These are phyloP conservation scores for Heliornis fulica DNA, from an alignment of 2,113 vertebrate species.

Conservation along the genomic window DNA sequence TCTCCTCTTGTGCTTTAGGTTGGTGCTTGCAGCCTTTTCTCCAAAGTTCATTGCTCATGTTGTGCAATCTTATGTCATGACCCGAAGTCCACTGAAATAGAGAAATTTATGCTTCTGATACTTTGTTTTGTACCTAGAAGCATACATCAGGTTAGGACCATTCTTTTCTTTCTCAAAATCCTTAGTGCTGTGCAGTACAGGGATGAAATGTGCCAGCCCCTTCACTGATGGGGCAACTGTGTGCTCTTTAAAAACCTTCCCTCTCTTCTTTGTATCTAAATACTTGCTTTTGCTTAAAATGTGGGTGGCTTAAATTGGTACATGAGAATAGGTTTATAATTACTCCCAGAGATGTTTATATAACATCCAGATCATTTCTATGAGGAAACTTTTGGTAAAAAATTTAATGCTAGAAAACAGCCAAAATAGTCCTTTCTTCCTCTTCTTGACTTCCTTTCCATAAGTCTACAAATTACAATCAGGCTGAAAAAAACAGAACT, in stretches of 20 bases:
- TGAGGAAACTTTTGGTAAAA: background rate
- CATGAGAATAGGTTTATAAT: background rate
- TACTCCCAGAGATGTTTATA: background rate
- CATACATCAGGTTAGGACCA: background rate
- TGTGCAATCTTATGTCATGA: background rate
- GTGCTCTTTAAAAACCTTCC: background rate
- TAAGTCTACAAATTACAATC: background rate
- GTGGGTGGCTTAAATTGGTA: background rate
- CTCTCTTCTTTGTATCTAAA: background rate
- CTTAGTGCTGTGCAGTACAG: background rate
- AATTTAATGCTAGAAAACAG: background rate
- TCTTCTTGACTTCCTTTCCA: background rate
- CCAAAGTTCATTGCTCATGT: background rate
- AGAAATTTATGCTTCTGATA: background rate
- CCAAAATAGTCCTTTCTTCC: background rate
- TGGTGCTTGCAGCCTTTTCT: background rate
- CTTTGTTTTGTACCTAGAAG: background rate
- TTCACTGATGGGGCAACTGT: background rate
- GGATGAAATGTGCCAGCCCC: background rate
- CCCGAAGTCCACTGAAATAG: background rate
- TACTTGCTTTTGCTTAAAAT: background rate
- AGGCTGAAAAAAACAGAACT: background rate
- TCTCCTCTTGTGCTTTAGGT: background rate
- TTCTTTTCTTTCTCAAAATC: background rate
- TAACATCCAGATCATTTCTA: background rate